Conservation (phyloP, 2,797 vertebrate species). For the Danio aesculapii region DNA sequence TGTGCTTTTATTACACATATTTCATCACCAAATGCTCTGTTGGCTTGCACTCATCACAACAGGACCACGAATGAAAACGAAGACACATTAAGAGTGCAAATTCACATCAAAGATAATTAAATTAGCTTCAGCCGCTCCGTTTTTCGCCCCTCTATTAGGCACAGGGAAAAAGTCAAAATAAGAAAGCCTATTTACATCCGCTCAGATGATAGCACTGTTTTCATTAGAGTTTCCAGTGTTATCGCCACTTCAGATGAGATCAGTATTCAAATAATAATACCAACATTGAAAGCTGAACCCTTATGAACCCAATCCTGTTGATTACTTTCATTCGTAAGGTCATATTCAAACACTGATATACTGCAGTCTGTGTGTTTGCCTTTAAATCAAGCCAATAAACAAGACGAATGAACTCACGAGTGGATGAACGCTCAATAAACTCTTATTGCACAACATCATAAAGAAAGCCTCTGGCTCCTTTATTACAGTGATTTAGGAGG, state of each 20-base stretch:
- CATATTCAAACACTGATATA: constrained; percentile 16
- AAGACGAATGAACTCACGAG: constrained; percentile 18
- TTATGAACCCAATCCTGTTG: background rate
- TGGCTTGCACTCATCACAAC: background rate
- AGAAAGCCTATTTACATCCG: background rate
- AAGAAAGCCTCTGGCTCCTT: constrained; percentile 24
- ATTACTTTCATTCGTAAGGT: background rate
- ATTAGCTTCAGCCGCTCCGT: background rate
- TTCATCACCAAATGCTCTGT: background rate
- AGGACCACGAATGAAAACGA: background rate
- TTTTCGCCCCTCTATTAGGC: background rate
- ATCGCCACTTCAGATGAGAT: background rate
- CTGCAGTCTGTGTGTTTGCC: constrained; percentile 26
- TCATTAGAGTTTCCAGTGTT: background rate
- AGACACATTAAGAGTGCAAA: background rate
- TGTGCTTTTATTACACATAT: background rate
- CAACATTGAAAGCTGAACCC: background rate
- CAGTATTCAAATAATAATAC: background rate
- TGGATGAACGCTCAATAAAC: constrained; percentile 31
- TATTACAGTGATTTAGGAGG: constrained; percentile 30
- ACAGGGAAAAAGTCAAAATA: background rate
- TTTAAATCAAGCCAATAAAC: constrained; percentile 39
- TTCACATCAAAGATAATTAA: background rate
- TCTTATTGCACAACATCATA: constrained; percentile 37
- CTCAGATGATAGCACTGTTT: background rate